Conservation (phyloP, 2,888 invertebrate genomes). For the Parnassius smintheus region DNA sequence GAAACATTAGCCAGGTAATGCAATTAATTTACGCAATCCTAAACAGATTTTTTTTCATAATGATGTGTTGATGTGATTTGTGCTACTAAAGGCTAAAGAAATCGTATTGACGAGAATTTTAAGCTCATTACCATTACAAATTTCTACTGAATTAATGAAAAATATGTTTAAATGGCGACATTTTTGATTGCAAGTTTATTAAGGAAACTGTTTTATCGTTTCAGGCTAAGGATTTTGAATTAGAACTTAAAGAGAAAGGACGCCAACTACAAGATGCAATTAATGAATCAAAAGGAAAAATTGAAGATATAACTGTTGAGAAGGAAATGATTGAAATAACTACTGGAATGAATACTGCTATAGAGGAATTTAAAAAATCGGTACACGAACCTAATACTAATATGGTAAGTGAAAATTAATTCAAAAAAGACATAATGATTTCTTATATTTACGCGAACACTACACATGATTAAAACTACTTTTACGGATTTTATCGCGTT, state of each 20-base stretch:
- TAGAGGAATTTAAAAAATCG: slow-evolving; percentile 24
- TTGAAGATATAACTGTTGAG: slow-evolving; percentile 26
- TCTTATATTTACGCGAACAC: no score
- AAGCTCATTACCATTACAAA: no score
- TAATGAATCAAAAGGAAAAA: slow-evolving; percentile 30
- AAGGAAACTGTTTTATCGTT: background rate
- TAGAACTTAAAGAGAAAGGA: slow-evolving; percentile 31
- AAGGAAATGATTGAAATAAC: slow-evolving; percentile 25
- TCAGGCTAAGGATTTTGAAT: slow-evolving; percentile 33
- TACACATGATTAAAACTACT: no score
- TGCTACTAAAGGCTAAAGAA: no score
- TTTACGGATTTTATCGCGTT: no score
- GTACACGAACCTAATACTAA: slow-evolving; percentile 10
- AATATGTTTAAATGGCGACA: no score
- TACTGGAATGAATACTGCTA: slow-evolving; percentile 24
- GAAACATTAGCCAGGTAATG: slow-evolving; percentile 47
- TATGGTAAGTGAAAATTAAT: slow-evolving; percentile 10
- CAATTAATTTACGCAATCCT: no score
- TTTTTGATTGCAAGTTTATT: background rate
- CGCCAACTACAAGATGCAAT: slow-evolving; percentile 33
- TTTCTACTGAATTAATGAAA: no score
- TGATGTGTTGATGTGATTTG: no score
- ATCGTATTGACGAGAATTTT: no score
- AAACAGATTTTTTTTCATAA: no score
- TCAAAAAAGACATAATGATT: background rate